Percentiles rank a stretch among this genome's conserved stretches.
Conservation (phyloP, 2,113 vertebrate species). For the Grantiella picta region DNA sequence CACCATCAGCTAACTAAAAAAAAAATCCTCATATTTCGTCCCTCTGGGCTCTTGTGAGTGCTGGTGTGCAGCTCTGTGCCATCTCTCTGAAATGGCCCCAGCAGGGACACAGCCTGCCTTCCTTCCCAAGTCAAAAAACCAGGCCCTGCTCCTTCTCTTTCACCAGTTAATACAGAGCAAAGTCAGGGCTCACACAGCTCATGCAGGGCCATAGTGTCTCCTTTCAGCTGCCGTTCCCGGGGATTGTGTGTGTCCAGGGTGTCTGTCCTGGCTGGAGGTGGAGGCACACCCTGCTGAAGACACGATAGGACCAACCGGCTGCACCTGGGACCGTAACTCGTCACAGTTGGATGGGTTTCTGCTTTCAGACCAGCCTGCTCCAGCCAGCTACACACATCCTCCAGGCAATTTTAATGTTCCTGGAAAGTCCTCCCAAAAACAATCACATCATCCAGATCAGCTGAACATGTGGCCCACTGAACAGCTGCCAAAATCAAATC, state of each 20-base stretch:
- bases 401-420: constrained; percentile 68
- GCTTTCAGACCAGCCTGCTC: constrained; percentile 59
- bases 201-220: neutral
- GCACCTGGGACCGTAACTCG: constrained; percentile 41
- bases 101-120: neutral
- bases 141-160: neutral
- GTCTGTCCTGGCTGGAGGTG: neutral
- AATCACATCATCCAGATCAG: constrained; percentile 73
- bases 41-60: neutral
- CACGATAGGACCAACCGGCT: neutral
- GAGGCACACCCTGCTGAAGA: constrained; percentile 45
- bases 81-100: neutral
- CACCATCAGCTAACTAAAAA: neutral
- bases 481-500: constrained; percentile 69
- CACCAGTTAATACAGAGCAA: neutral
- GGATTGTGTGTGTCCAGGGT: neutral
- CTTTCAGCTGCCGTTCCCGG: neutral
- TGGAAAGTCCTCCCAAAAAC: constrained; percentile 71
- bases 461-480: constrained; percentile 63
- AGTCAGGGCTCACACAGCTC: neutral
- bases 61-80: neutral
- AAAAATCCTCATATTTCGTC: neutral
- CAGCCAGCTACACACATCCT: constrained; percentile 62
- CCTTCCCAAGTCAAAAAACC: neutral
- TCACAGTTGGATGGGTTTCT: constrained; percentile 56